phyloP scores from a whole-genome alignment of 2,113 vertebrate genomes.

The Charadrius vociferus region DNA sequence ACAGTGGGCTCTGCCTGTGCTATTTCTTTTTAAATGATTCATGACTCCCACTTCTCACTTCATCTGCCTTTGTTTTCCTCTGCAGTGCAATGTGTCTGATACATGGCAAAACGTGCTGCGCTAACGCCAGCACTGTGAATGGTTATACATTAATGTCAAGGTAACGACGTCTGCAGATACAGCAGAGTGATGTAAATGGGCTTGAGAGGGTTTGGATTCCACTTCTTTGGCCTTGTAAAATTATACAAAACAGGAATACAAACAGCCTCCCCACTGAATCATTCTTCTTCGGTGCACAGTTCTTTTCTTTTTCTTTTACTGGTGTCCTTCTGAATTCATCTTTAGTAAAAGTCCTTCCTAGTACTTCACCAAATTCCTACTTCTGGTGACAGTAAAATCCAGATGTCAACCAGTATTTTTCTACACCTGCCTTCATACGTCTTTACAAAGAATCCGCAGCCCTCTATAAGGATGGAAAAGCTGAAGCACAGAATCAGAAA shows the following conservation, averaged over 20 bases:
- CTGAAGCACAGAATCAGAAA: conserved; percentile 10
- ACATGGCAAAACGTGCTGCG: conserved; percentile 59
- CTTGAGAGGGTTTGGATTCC: neutral
- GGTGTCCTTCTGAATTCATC: neutral
- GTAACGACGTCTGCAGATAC: conserved; percentile 35
- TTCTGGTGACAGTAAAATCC: neutral
- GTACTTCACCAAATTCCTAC: neutral
- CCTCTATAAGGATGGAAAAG: neutral
- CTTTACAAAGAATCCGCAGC: neutral
- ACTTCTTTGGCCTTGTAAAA: conserved; percentile 19
- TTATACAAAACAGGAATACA: neutral
- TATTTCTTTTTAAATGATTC: conserved; percentile 61
- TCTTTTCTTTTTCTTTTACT: neutral
- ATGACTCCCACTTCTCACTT: conserved; percentile 71
- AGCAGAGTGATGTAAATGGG: neutral
- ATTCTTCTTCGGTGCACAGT: neutral
- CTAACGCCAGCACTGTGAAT: conserved; percentile 43
- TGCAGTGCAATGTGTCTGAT: conserved; percentile 68
- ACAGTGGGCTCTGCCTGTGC: conserved; percentile 26
- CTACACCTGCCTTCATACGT: neutral
- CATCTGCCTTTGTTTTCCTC: conserved; percentile 74
- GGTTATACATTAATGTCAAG: conserved; percentile 44
- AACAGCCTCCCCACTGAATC: neutral
- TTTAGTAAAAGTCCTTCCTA: neutral
- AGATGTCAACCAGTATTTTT: neutral